Evolutionary conservation across 2,797 vertebrate genomes (phyloP).

Genomic region (Sebastes diploproa): DNA sequence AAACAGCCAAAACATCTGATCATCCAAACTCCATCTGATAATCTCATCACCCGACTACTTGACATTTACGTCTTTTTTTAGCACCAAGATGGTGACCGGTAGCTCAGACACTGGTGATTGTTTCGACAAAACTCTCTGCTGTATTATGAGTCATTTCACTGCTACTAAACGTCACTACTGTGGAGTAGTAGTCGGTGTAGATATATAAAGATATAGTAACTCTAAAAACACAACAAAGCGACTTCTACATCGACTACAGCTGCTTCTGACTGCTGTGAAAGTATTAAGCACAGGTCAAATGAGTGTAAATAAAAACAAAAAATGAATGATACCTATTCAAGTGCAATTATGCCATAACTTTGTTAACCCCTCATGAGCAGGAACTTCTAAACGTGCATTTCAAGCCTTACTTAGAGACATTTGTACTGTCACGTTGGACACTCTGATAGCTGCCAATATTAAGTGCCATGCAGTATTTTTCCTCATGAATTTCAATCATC

Average conservation of each 20-base stretch:
- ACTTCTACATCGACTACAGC: slow-evolving; percentile 3
- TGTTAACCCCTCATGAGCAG: slow-evolving; percentile 44
- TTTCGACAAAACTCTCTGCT: slow-evolving; percentile 28
- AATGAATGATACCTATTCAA: slow-evolving; percentile 57
- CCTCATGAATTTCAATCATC: slow-evolving; percentile 37
- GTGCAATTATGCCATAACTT: slow-evolving; percentile 76
- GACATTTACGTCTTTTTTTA: not conserved
- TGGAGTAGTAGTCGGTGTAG: not conserved
- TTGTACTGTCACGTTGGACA: slow-evolving; percentile 19
- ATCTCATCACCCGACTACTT: slow-evolving; percentile 1
- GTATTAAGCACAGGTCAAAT: slow-evolving; percentile 56
- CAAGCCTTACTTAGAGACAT: slow-evolving; percentile 48
- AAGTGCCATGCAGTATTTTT: slow-evolving; percentile 75
- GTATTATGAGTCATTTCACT: slow-evolving; percentile 43
- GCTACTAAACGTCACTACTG: slow-evolving; percentile 35
- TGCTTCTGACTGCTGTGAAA: slow-evolving; percentile 56
- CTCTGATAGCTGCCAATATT: slow-evolving; percentile 58
- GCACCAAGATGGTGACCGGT: slow-evolving; percentile 53
- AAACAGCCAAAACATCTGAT: slow-evolving; percentile 25
- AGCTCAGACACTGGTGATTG: slow-evolving; percentile 77
- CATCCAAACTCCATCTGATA: not conserved
- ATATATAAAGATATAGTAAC: not conserved
- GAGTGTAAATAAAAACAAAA: slow-evolving; percentile 57
- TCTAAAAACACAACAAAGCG: not conserved
- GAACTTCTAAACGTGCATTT: slow-evolving; percentile 23